phyloP scores from a whole-genome alignment of 2,888 invertebrate species.

The Allolobophora icterica region DNA sequence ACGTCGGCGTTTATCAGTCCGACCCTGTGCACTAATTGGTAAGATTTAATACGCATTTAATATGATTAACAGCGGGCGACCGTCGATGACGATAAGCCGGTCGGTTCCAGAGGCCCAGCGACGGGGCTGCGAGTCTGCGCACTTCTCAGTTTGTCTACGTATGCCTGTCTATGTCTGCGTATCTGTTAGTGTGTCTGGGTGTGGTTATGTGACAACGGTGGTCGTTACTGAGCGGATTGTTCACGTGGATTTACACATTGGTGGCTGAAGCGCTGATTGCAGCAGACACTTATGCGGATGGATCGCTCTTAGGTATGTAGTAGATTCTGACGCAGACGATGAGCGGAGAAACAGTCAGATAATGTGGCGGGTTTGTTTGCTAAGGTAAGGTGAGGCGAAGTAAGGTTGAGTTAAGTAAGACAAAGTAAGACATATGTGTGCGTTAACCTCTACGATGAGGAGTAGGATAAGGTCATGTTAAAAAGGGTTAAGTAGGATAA shows the following conservation, averaged over 20 bases:
- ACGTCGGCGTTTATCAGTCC: not conserved
- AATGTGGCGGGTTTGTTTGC: too few relatives aligned
- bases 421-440: too few relatives aligned
- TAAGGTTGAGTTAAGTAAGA: too few relatives aligned
- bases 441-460: too few relatives aligned
- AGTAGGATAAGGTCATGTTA: too few relatives aligned
- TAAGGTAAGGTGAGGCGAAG: too few relatives aligned
- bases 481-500: too few relatives aligned
- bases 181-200: not conserved
- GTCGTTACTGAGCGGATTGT: not conserved
- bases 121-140: not conserved
- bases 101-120: not conserved
- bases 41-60: conserved; percentile 29
- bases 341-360: too few relatives aligned
- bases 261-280: not conserved
- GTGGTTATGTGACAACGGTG: not conserved
- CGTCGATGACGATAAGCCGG: not conserved
- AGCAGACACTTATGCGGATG: not conserved
- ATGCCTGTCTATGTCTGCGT: not conserved
- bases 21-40: conserved; percentile 24
- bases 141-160: not conserved
- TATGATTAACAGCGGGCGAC: conserved; percentile 28
- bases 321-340: too few relatives aligned
- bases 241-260: not conserved
- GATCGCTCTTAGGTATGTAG: too few relatives aligned